Evolutionary conservation across 1,140 invertebrate genomes (phyloP).

Genomic region (Geopemphigus sp.): DNA sequence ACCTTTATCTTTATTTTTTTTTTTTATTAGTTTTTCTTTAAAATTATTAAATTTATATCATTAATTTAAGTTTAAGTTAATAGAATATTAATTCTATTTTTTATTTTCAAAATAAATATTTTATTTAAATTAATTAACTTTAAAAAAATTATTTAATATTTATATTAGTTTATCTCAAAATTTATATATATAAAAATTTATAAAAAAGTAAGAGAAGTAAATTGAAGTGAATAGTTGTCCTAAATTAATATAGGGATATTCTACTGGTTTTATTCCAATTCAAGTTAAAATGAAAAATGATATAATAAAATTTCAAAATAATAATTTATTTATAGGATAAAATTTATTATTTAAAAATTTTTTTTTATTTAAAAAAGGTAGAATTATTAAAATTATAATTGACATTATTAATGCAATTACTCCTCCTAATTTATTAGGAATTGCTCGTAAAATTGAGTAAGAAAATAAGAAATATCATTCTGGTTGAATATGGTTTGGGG

Average conservation of each 20-base stretch:
- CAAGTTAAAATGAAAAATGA: not conserved
- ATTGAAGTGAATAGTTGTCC: not conserved
- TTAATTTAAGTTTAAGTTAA: slow-evolving; percentile 7
- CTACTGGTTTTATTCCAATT: not conserved
- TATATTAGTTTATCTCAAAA: not conserved
- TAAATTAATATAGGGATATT: not conserved
- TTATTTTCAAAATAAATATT: too few relatives aligned
- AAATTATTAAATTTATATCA: slow-evolving; percentile 14
- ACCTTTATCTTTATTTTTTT: slow-evolving; percentile 9
- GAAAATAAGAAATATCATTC: slow-evolving; percentile 2
- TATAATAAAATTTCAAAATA: not conserved
- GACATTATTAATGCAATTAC: not conserved
- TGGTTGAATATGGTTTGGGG: not conserved
- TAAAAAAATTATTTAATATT: not conserved
- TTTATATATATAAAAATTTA: not conserved
- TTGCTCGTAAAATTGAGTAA: not conserved
- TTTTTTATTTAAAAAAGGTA: not conserved
- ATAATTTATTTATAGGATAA: not conserved
- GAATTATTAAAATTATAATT: not conserved
- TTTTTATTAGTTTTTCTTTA: slow-evolving; percentile 7
- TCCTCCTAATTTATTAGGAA: slow-evolving; percentile 8
- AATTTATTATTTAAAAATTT: not conserved
- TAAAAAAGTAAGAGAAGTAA: not conserved
- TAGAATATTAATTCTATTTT: too few relatives aligned
- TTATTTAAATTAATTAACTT: too few relatives aligned